Base-by-base conservation (phyloP, 64 coral and sea anemone species). In the Stichodactyla mertensii region DNA sequence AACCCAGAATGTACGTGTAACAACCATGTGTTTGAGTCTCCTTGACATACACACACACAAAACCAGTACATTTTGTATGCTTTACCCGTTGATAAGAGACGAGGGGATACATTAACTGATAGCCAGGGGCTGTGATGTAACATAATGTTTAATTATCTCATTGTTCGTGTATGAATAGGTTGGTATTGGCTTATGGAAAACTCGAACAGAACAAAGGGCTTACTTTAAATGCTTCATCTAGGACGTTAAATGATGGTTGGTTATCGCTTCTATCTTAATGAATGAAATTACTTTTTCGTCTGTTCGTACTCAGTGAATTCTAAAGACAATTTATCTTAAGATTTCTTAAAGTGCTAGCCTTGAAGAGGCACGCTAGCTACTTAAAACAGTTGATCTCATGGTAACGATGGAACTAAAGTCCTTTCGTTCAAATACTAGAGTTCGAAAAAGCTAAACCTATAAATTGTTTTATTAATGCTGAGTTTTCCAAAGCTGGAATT, bases 181-280 rank as follows among this genome's bases (percentile, higher is more conserved):
- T 74, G 10, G 69, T 74, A 74, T 74, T 74, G 69, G 69, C 69
- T 74, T 14, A 74, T 74, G 69, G 24, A 74, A 74, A 74, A 10
- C 1, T 74, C 22, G 10, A 26, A 74, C 12, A 27, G 24, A 11
- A 31, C 69, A 74, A 74, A 27, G 5, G 5, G 10, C 26, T 31
- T 74, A 13, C 23, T 31, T 74, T 74, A 74, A 31, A 74, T 23
- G 10, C 69, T 27, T 74, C 22, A 74, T 74, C 27, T 74, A 23
- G 69, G 24, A 74, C 69, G 27, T 74, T 74, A 74, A 31, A 2
- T 12, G n/a, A 31, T n/a, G 22, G 69, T 31, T 31, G 22, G 69
- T 74, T 74, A 31, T 70, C 66, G 18, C 6, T 24, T 70, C 6
- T 24, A 26, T 70, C 66, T 70, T 23, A 70, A 70, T 70, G 66